Conservation (phyloP, 2,888 invertebrate species). For the Caenorhabditis plicata region DNA sequence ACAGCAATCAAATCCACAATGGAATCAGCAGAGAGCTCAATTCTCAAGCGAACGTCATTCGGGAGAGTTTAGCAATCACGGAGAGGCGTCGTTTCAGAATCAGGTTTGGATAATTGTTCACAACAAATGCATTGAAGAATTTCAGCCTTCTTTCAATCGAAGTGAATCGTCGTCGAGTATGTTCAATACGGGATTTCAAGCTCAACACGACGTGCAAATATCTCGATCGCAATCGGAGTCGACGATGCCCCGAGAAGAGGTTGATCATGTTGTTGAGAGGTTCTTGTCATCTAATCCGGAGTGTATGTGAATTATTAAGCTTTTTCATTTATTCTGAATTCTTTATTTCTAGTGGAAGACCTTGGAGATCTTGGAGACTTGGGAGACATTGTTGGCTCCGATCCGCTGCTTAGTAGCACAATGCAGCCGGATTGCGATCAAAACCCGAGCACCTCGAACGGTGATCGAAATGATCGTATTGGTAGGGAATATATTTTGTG, state of each 20-base stretch:
- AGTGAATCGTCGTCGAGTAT: slow-evolving; percentile 29
- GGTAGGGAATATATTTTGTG: too few species aligned
- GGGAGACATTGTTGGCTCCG: slow-evolving; percentile 23
- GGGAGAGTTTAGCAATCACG: slow-evolving; percentile 26
- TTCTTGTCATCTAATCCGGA: not conserved
- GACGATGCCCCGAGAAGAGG: not conserved
- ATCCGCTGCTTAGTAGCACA: not conserved
- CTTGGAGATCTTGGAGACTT: slow-evolving; percentile 36
- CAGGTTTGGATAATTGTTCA: not conserved
- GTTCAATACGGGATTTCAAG: not conserved
- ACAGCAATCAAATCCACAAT: slow-evolving; percentile 13
- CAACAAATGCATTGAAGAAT: too few species aligned
- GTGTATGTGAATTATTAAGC: not conserved
- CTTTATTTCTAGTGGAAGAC: slow-evolving; percentile 22
- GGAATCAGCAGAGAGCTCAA: slow-evolving; percentile 24
- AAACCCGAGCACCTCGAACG: slow-evolving; percentile 11
- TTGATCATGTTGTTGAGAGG: not conserved
- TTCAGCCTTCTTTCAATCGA: slow-evolving; percentile 8
- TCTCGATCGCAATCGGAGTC: not conserved
- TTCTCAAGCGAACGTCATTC: slow-evolving; percentile 12
- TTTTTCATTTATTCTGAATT: not conserved
- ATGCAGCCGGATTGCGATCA: not conserved
- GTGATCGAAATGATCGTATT: slow-evolving; percentile 4
- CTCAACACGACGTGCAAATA: not conserved
- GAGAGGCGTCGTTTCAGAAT: slow-evolving; percentile 7